Base-by-base conservation (phyloP, 2,797 vertebrate genomes). In the Mallotus villosus region DNA sequence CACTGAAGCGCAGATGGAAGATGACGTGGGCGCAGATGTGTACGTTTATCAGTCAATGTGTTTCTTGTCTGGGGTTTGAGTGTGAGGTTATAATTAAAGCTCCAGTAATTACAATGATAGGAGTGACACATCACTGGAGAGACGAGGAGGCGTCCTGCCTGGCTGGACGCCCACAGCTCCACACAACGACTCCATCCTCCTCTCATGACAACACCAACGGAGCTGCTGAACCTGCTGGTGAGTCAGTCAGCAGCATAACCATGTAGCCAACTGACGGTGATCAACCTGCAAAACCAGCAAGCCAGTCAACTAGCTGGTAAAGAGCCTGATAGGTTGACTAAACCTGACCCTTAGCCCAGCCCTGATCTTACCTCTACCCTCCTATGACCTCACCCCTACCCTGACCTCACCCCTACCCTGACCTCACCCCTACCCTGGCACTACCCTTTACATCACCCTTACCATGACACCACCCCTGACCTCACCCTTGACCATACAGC, bases 81-180 rank as follows among this genome's bases (percentile, higher is more conserved):
- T 87, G 88, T 86, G 85, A 90, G 85, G 58, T 41, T 41, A 41
- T 41, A 41, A 41, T 41, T 41, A 41, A 41, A 41, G 41, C 41
- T 41, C 11, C 41, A 12, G 41, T 83, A 75, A 82, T 69, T 82
- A 86, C 85, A 91, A 91, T 88, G 78, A 77, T 76, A 61, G 49
- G 63, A 74, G 68, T 78, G 77, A 81, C 65, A 84, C 84, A 87
- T 89, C 88, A 89, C 85, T 89, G 87, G 91, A 92, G 92, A 91
- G 92, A 91, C 84, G 87, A 90, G 85, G 82, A 78, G 83, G 82
- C 88, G 92, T 92, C 87, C 25, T 82, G 78, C 79, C 88, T 94
- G 92, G 92, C 91, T 87, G 89, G 0, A 78, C 91, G 91, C 93
- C 93, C 32, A 92, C 87, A 80, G 70, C 81, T 79, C 73, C 80